Evolutionary conservation across 2,113 vertebrate genomes (phyloP).

Genomic region (Donacobius atricapilla): DNA sequence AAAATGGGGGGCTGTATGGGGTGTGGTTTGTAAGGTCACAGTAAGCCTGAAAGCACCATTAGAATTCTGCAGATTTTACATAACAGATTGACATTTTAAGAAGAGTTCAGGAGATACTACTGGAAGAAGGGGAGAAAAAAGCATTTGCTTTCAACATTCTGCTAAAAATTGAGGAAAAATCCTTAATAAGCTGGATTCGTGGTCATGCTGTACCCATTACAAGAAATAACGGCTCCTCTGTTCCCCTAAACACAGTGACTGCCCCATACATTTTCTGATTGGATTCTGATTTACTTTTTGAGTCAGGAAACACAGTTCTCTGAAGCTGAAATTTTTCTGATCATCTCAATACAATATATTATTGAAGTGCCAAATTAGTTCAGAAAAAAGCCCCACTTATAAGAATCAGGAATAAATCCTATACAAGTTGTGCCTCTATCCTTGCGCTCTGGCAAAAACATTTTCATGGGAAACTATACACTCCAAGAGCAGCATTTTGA

Average conservation of each 20-base stretch:
- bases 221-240: accelerated
- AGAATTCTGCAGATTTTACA: not conserved
- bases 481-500: not conserved
- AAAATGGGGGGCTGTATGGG: not conserved
- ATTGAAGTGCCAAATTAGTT: not conserved
- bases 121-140: not conserved
- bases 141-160: not conserved
- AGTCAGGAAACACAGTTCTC: not conserved
- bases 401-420: not conserved
- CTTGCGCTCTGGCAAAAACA: not conserved
- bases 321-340: not conserved
- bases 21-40: not conserved
- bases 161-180: not conserved
- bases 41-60: not conserved
- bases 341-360: not conserved
- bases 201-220: not conserved
- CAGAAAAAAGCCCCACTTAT: accelerated
- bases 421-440: not conserved
- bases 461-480: not conserved
- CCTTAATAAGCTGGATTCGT: not conserved
- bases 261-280: not conserved
- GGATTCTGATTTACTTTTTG: not conserved
- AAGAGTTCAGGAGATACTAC: not conserved
- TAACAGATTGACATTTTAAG: constrained; percentile 46
- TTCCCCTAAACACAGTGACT: not conserved